These are phyloP conservation scores for Mesoclemmys tuberculata DNA, from an alignment of 2,113 vertebrate genomes.

Conservation along the genomic window DNA sequence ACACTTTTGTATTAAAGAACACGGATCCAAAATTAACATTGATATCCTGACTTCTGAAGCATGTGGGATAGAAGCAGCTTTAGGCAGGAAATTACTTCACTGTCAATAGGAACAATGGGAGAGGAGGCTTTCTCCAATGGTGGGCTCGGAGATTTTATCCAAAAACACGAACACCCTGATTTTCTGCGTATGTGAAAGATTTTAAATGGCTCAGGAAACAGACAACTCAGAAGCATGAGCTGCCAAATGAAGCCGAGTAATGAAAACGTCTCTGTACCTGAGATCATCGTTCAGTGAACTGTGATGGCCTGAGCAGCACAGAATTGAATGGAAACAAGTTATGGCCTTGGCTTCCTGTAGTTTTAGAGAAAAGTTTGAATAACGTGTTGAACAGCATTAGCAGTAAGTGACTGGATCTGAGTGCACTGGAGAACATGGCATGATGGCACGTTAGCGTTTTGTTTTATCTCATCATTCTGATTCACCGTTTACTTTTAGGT, in stretches of 20 bases:
- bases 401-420: constrained; percentile 33
- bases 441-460: background rate
- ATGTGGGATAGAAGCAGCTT: constrained; percentile 46
- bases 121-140: constrained; percentile 63
- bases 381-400: constrained; percentile 35
- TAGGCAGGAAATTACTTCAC: constrained; percentile 42
- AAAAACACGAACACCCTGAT: constrained; percentile 55
- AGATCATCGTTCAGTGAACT: constrained; percentile 80
- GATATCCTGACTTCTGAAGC: constrained; percentile 23
- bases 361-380: constrained; percentile 64
- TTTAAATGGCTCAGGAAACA: constrained; percentile 72
- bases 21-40: constrained; percentile 70
- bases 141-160: constrained; percentile 11
- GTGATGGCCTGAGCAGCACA: constrained; percentile 72
- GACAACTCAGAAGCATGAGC: constrained; percentile 77
- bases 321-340: constrained; percentile 80
- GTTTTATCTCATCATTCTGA: background rate
- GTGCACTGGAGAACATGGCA: background rate
- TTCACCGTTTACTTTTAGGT: background rate
- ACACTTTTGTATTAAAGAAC: constrained; percentile 74
- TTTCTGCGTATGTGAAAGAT: constrained; percentile 40
- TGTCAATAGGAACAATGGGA: constrained; percentile 60
- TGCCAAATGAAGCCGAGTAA: constrained; percentile 84
- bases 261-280: constrained; percentile 77
- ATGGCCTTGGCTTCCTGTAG: constrained; percentile 70